Evolutionary conservation across 2,888 invertebrate species (phyloP), one percentile per base, ranked within the genome.

Genomic region (Mystacides longicornis): DNA sequence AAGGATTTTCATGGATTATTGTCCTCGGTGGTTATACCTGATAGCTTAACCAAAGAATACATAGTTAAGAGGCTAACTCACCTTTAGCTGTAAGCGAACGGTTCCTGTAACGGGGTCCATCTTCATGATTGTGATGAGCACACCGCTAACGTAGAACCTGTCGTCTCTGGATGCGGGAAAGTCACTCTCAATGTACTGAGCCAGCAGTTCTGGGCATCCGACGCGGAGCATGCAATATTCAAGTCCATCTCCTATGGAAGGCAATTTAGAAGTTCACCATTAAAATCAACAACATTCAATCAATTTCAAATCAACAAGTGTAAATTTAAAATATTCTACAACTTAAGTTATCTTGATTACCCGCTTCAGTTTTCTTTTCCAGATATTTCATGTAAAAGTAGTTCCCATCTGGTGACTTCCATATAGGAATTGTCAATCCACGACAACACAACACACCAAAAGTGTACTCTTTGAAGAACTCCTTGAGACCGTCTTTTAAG

Each of bases 81-180:
- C 56, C 50, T 56, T 49, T n/a, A 56, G 14, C 14, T 51, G 45
- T 2, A 56, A 31, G 2, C 49, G 49, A 9, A 52, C 49, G 1
- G 23, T 9, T 23, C 53, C 53, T 50, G 52, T 52, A 18, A 37
- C 50, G 7, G 23, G 27, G 16, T 51, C 46, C n/a, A 57, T 49
- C 18, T 47, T 57, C 18, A 50, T 21, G 1, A 51, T 50, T 3
- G 50, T 50, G 14, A 54, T 27, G 4, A 37, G 49, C 18, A 57
- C 54, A 46, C 51, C 54, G 19, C 50, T 54, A 11, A 57, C 42
- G 21, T 20, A 23, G 27, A 50, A 57, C 18, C 18, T 23, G 31
- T 57, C 54, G 4, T 57, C 54, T 14, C 16, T 54, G n/a, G 51
- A 57, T 3, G 49, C 51, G 3, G 54, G 57, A 18, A 57, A 51